Evolutionary conservation across 1,140 invertebrate species (phyloP), one percentile per base, ranked within the genome.

Genomic region (Panulirus ornatus): DNA sequence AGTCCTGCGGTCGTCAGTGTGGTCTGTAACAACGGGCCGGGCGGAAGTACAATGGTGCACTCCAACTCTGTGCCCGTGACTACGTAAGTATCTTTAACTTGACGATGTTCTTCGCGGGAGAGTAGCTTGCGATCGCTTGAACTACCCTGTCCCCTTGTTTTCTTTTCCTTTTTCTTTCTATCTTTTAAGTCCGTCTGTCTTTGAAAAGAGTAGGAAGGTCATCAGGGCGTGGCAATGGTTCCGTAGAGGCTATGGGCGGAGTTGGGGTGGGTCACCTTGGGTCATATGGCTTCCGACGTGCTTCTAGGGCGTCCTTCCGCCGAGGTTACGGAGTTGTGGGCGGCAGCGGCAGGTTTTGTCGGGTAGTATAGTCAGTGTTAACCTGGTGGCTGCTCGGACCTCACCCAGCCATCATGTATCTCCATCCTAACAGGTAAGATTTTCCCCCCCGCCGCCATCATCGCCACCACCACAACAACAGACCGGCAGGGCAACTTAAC

Each of bases 381-480:
- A 58, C 8, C 36, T 81, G 78, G 44, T 81, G 78, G 78, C 51
- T 81, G 78, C 27, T 22, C 44, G 78, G 78, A 81, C 42, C 51
- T 36, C 44, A 81, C 42, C 78, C 30, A 54, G 44, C 78, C 78
- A 81, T 54, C 42, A 81, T 81, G 78, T 81, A 81, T 44, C 78
- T 81, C 47, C 78, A 81, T 38, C 78, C 78, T 16, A 81, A 81
- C 42, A 81, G 78, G 78, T 81, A 81, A 81, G 78, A 81, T 16
- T 79, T 19, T 54, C 19, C 19, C 78, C n/a, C 16, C 40, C 40
- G 14, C 73, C 6, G 6, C 73, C 22, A 58, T 22, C 2, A 58
- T 5, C 54, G 22, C 2, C 19, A 30, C 44, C 76, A 79, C 19
- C 76, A 79, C 76, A 14, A 16, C 40, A 30, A 38, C 19, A 9